Evolutionary conservation across 2,888 invertebrate species (phyloP), one percentile per base, ranked within the genome.

Genomic region (Pantelozetes paolii): DNA sequence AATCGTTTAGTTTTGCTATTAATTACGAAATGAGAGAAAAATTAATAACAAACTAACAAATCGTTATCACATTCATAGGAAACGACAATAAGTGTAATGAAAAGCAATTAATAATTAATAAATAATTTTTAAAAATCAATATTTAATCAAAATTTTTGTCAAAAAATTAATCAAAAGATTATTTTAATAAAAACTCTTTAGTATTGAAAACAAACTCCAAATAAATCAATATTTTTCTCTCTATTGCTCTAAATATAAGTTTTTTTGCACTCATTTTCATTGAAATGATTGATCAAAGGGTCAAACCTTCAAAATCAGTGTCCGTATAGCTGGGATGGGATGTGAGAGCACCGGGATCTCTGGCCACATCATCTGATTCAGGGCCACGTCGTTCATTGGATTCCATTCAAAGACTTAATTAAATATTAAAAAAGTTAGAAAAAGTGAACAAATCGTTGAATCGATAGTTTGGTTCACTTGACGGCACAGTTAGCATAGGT

Each of bases 231-330:
- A 57, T 1, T 13, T 57, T 30, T 57, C n/a, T 45, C 20, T 48
- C 8, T 28, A 28, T 45, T 45, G 45, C 2, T 15, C 15, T 45
- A 45, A 45, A 45, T 45, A 45, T 45, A 45, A 45, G 54, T 20
- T 1, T 54, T 54, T 54, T 54, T 23, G 20, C 20, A 23, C 13
- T 54, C 54, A n/a, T 20, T 54, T 23, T 20, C 26, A 54, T 54
- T 45, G 3, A n/a, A 20, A 23, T 5, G 3, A 54, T 54, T 15
- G 15, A 54, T 3, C 2, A 8, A 3, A 54, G 40, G n/a, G 48
- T 30, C 77, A 80, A 85, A 92, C 93, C 92, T 88, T 92, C 91
- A 82, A 90, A 92, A 83, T 94, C 93, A 81, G 89, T 89, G 82
- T 93, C 92, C 75, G 92, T 90, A 82, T 90, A 92, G 80, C 89